phyloP scores from a whole-genome alignment of 2,888 invertebrate species.

The Lasioglossum marginatum region DNA sequence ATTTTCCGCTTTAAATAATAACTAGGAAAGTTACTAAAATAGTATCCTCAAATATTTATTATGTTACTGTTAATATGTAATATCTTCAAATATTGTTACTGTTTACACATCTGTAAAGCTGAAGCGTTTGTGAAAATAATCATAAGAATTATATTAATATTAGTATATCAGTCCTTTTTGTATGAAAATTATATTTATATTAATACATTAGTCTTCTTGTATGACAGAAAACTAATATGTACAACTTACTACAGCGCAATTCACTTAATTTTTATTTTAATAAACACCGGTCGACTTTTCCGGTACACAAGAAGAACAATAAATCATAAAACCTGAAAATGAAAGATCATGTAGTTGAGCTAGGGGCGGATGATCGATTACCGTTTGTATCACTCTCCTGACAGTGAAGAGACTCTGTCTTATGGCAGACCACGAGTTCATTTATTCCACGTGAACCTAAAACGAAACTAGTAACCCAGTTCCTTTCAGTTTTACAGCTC shows the following conservation, averaged over 20 bases:
- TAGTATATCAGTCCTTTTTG: neutral
- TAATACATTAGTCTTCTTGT: neutral
- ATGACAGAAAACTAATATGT: neutral
- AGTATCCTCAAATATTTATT: neutral
- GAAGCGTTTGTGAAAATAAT: neutral
- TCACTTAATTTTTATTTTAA: conserved; percentile 13
- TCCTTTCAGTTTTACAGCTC: neutral
- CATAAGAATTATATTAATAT: neutral
- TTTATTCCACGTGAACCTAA: neutral
- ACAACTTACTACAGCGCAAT: neutral
- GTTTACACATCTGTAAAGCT: neutral
- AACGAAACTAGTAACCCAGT: conserved; percentile 1
- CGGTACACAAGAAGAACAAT: conserved; percentile 25
- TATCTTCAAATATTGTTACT: neutral
- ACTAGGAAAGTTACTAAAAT: neutral
- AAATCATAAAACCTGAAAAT: conserved; percentile 41
- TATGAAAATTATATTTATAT: neutral
- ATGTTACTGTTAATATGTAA: neutral
- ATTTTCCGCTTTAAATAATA: neutral
- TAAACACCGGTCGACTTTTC: neutral
- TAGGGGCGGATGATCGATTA: conserved; percentile 41
- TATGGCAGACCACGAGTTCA: neutral
- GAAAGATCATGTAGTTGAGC: conserved; percentile 25
- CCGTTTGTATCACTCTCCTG: conserved; percentile 18
- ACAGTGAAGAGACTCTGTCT: conserved; percentile 19